These are phyloP conservation scores for Discoglossus pictus DNA, from an alignment of 2,797 vertebrate species.

Conservation along the genomic window DNA sequence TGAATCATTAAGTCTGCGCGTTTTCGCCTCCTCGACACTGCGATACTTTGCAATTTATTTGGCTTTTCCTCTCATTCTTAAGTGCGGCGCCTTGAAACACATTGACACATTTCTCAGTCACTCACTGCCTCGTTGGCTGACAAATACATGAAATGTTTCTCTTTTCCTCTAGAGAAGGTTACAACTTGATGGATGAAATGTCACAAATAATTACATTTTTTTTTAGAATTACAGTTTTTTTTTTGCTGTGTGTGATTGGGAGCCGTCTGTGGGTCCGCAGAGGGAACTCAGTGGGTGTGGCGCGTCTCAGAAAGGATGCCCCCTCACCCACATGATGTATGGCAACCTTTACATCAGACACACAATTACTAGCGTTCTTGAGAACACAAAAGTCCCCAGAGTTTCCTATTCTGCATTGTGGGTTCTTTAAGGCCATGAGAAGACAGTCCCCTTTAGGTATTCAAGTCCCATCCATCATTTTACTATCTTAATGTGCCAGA, in stretches of 20 bases:
- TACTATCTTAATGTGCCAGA: no score
- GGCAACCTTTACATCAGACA: not conserved
- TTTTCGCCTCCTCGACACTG: constrained; percentile 21
- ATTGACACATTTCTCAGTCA: constrained; percentile 63
- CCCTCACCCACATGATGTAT: not conserved
- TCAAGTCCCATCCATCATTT: no score
- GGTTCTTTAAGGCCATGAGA: no score
- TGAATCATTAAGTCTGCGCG: constrained; percentile 24
- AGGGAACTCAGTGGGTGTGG: constrained; percentile 32
- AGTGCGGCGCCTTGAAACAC: constrained; percentile 61
- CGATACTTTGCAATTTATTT: constrained; percentile 30
- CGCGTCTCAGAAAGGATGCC: not conserved
- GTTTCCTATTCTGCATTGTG: no score
- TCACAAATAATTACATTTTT: constrained; percentile 67
- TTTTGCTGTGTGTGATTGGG: constrained; percentile 56
- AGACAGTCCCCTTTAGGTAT: no score
- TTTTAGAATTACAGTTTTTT: constrained; percentile 62
- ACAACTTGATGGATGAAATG: constrained; percentile 68
- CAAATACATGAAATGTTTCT: constrained; percentile 66
- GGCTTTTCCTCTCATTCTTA: constrained; percentile 59
- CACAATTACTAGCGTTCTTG: no score
- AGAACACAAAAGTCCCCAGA: no score
- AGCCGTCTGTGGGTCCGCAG: constrained; percentile 56
- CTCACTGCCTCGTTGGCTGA: constrained; percentile 65
- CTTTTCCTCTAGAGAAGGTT: constrained; percentile 63